A percentile compares a stretch with the other conserved stretches of the same genome.
These are phyloP conservation scores for Trogon melanurus DNA, from an alignment of 2,113 vertebrate genomes.

Conservation along the genomic window DNA sequence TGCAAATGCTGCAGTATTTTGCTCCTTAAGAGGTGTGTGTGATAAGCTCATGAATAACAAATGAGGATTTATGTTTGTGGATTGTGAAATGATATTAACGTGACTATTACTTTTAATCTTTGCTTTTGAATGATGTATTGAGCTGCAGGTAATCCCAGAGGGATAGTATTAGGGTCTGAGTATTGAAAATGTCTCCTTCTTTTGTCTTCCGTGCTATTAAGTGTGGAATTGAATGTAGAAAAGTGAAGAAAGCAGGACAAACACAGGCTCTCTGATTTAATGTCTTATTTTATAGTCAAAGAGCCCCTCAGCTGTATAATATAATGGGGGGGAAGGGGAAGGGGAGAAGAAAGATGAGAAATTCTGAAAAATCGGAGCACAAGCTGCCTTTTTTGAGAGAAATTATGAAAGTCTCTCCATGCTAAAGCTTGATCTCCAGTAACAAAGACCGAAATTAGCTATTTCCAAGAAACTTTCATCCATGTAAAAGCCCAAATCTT, in stretches of 20 bases:
- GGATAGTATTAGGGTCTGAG: constrained; percentile 30
- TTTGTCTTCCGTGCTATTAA: constrained; percentile 50
- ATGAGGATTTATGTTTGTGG: constrained; percentile 67
- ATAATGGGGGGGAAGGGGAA: background rate
- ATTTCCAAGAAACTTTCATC: background rate
- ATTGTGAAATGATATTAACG: constrained; percentile 58
- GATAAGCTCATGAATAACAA: constrained; percentile 68
- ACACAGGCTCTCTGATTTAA: background rate
- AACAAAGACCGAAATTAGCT: background rate
- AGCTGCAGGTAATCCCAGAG: constrained; percentile 65
- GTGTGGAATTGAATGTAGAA: background rate
- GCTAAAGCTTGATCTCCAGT: background rate
- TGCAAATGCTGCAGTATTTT: constrained; percentile 57
- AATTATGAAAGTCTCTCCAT: background rate
- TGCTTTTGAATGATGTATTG: constrained; percentile 50
- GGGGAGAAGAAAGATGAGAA: background rate
- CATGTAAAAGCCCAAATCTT: background rate
- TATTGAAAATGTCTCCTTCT: constrained; percentile 43
- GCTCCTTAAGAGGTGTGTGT: constrained; percentile 25
- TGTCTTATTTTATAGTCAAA: constrained; percentile 15
- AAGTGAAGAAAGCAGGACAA: constrained; percentile 28
- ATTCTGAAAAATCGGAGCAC: background rate
- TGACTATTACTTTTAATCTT: constrained; percentile 70
- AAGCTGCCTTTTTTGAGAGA: background rate
- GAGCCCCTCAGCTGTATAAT: background rate